These are phyloP conservation scores for Thomomys bottae DNA, from an alignment of 2,113 vertebrate genomes.

Conservation along the genomic window DNA sequence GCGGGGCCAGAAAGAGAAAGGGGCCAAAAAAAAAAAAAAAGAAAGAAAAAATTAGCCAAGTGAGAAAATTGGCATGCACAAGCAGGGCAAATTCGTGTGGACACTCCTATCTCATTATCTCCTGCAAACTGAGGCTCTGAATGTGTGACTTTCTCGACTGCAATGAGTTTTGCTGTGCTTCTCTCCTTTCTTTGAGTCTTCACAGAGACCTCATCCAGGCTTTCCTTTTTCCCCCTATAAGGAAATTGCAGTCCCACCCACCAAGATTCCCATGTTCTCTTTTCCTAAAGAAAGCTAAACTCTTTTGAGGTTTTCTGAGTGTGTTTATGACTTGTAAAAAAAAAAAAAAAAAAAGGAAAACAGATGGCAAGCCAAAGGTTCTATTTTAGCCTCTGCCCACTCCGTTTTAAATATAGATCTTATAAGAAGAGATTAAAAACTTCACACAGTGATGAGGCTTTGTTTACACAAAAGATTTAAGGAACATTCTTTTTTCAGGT, in stretches of 20 bases:
- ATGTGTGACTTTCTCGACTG: not conserved
- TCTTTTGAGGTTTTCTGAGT: constrained; percentile 63
- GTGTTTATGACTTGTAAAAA: constrained; percentile 53
- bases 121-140: not conserved
- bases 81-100: not conserved
- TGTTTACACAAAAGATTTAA: constrained; percentile 49
- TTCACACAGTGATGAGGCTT: constrained; percentile 14
- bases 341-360: constrained; percentile 16
- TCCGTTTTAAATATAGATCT: constrained; percentile 52
- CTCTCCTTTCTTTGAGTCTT: not conserved
- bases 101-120: not conserved
- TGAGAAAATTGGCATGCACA: constrained; percentile 20
- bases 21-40: no score
- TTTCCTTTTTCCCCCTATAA: not conserved
- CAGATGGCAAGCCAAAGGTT: constrained; percentile 60
- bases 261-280: constrained; percentile 32
- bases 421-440: constrained; percentile 50
- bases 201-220: not conserved
- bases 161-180: not conserved
- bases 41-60: not conserved
- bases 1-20: no score
- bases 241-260: constrained; percentile 6
- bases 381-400: constrained; percentile 41
- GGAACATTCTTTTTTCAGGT: not conserved
- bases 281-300: constrained; percentile 61